These are phyloP conservation scores for Solenopsis invicta DNA, from an alignment of 1,140 invertebrate species.

Conservation along the genomic window DNA sequence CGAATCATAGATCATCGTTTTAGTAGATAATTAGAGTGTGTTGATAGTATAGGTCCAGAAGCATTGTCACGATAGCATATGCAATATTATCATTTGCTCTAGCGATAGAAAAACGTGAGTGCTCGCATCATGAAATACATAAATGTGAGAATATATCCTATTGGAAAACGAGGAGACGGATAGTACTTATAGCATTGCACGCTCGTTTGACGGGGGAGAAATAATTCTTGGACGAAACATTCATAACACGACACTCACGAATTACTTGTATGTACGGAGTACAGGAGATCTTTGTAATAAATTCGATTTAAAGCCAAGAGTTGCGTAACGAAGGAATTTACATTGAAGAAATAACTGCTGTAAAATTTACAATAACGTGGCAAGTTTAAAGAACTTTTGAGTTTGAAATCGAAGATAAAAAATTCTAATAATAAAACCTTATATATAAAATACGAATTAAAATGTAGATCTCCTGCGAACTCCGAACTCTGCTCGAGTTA, in stretches of 20 bases:
- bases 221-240: background rate
- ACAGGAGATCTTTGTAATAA: background rate
- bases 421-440: background rate
- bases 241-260: conserved; percentile 39
- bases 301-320: background rate
- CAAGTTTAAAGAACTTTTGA: background rate
- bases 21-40: conserved; percentile 23
- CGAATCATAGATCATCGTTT: conserved; percentile 19
- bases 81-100: conserved; percentile 30
- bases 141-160: background rate
- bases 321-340: background rate
- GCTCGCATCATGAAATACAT: conserved; percentile 1
- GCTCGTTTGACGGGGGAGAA: background rate
- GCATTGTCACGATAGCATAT: conserved; percentile 54
- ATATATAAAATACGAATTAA: conserved; percentile 4
- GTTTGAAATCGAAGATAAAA: background rate
- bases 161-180: background rate
- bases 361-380: background rate
- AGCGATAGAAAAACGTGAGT: conserved; percentile 11
- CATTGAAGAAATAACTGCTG: background rate
- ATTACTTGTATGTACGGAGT: background rate
- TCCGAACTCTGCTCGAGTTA: background rate
- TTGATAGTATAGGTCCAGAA: conserved; percentile 42
- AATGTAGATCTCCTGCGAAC: background rate
- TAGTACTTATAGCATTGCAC: background rate